These are phyloP conservation scores for Ploceus nigricollis DNA, from an alignment of 2,113 vertebrate species.

Conservation along the genomic window DNA sequence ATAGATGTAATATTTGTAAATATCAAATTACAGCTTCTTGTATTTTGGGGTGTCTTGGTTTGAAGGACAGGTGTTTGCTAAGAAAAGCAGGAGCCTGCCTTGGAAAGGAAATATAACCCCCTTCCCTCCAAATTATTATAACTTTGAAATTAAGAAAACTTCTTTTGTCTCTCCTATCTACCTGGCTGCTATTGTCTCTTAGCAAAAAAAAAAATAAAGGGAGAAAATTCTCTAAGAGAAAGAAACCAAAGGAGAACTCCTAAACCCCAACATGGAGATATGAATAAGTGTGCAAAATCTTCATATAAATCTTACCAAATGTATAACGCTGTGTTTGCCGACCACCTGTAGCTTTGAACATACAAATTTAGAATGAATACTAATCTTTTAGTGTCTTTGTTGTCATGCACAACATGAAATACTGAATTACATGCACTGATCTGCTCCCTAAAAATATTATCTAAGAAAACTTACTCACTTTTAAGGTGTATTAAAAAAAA, in stretches of 20 bases:
- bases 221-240: neutral
- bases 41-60: neutral
- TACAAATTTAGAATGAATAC: neutral
- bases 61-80: neutral
- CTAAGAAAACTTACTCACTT: rapidly evolving
- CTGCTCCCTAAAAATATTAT: neutral
- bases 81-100: neutral
- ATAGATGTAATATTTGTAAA: neutral
- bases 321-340: neutral
- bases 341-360: neutral
- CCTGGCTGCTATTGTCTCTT: rapidly evolving
- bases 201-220: neutral
- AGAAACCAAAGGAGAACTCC: neutral
- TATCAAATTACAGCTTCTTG: neutral
- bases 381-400: neutral
- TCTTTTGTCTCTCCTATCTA: neutral
- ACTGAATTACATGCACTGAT: neutral
- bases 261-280: too few relatives aligned
- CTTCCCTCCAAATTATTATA: neutral
- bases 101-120: neutral
- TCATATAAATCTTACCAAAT: neutral
- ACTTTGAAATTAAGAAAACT: neutral
- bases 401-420: neutral
- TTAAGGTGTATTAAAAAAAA: neutral
- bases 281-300: neutral